Evolutionary conservation across 1,140 invertebrate genomes (phyloP).

Genomic region (Drosophila bifasciata): DNA sequence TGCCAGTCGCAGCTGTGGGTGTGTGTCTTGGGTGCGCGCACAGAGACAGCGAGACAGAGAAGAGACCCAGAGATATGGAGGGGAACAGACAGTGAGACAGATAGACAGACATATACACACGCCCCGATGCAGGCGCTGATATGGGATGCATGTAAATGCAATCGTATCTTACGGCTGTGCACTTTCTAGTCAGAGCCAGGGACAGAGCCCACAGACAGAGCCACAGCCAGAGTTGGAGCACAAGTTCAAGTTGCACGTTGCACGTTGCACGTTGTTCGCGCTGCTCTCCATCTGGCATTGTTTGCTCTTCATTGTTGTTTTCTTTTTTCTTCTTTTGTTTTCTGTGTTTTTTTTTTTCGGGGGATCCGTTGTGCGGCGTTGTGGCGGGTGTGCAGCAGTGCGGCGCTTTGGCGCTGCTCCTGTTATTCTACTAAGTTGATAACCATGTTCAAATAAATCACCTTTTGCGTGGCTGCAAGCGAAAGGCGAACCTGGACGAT

Average conservation of each 20-base stretch:
- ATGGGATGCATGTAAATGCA: slow-evolving; percentile 82
- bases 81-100: slow-evolving; percentile 14
- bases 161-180: slow-evolving; percentile 82
- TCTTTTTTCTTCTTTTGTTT: slow-evolving; percentile 60
- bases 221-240: slow-evolving; percentile 44
- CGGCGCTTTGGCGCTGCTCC: slow-evolving; percentile 74
- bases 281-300: slow-evolving; percentile 60
- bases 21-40: slow-evolving; percentile 62
- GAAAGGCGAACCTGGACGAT: slow-evolving; percentile 66
- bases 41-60: slow-evolving; percentile 36
- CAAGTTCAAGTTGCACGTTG: slow-evolving; percentile 75
- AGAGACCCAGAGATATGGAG: slow-evolving; percentile 30
- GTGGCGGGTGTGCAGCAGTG: slow-evolving; percentile 45
- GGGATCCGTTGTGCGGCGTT: slow-evolving; percentile 35
- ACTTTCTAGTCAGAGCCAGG: slow-evolving; percentile 69
- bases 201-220: slow-evolving; percentile 12
- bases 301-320: slow-evolving; percentile 60
- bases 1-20: slow-evolving; percentile 64
- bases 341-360: slow-evolving; percentile 46
- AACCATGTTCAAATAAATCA: slow-evolving; percentile 84
- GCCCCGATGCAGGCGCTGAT: slow-evolving; percentile 78
- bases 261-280: slow-evolving; percentile 34
- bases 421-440: slow-evolving; percentile 84
- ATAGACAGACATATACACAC: slow-evolving; percentile 51
- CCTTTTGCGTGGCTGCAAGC: slow-evolving; percentile 83